Evolutionary conservation across 2,888 invertebrate species (phyloP).

Genomic region (Selenia dentaria): DNA sequence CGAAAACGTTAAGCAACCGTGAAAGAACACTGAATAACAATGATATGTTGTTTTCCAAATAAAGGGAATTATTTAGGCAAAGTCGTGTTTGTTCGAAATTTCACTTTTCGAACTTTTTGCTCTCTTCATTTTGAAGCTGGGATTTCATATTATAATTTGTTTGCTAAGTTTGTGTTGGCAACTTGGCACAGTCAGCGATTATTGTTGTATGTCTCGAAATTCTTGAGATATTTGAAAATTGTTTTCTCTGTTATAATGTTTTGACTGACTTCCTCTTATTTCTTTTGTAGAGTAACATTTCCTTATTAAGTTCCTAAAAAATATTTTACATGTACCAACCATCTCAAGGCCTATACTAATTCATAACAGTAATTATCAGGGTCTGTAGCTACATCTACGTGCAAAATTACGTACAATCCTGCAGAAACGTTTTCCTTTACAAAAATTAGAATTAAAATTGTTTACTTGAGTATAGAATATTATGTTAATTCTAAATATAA

Average conservation of each 20-base stretch:
- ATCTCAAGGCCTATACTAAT: too few relatives aligned
- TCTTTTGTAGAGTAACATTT: too few relatives aligned
- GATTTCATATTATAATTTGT: background rate
- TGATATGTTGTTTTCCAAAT: slow-evolving; percentile 26
- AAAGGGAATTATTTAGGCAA: slow-evolving; percentile 30
- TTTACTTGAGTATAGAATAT: too few relatives aligned
- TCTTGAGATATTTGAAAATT: background rate
- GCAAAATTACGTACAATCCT: too few relatives aligned
- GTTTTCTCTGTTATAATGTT: background rate
- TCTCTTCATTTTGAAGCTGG: background rate
- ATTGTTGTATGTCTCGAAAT: background rate
- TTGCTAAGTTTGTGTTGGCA: background rate
- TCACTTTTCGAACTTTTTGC: slow-evolving; percentile 7
- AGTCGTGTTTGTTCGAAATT: slow-evolving; percentile 12
- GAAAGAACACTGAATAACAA: slow-evolving; percentile 32
- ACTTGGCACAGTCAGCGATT: background rate
- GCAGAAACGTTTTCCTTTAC: too few relatives aligned
- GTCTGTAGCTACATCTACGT: too few relatives aligned
- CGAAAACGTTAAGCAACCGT: slow-evolving; percentile 30
- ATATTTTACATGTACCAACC: too few relatives aligned
- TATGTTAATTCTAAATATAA: too few relatives aligned
- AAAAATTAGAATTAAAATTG: too few relatives aligned
- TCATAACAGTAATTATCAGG: too few relatives aligned
- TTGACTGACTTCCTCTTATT: too few relatives aligned
- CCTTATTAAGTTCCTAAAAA: too few relatives aligned